Conservation (phyloP, 1,140 invertebrate species). For the Drosophila saltans region DNA sequence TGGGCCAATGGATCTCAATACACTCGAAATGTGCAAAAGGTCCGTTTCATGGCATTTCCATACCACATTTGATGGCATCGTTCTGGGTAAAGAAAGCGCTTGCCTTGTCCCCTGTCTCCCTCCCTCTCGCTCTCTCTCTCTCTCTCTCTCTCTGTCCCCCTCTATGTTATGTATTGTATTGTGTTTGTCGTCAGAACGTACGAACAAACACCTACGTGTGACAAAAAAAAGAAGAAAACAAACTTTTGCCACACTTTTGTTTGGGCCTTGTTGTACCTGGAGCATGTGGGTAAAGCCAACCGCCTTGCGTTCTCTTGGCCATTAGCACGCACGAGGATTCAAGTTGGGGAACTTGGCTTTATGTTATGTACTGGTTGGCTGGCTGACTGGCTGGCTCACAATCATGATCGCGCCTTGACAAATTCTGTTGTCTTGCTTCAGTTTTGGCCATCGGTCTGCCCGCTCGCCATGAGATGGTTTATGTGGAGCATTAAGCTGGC, state of each 20-base stretch:
- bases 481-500: conserved; percentile 58
- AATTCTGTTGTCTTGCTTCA: conserved; percentile 81
- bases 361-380: conserved; percentile 1
- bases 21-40: conserved; percentile 14
- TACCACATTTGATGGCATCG: conserved; percentile 66
- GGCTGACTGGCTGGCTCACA: conserved; percentile 39
- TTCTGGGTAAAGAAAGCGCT: conserved; percentile 75
- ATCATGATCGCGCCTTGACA: conserved; percentile 76
- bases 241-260: conserved; percentile 74
- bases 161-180: conserved; percentile 68
- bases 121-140: not conserved
- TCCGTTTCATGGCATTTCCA: conserved; percentile 40
- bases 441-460: conserved; percentile 32
- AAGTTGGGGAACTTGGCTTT: conserved; percentile 18
- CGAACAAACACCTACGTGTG: conserved; percentile 71
- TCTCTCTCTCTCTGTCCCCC: conserved; percentile 23
- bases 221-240: conserved; percentile 58
- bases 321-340: conserved; percentile 70
- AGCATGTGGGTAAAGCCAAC: conserved; percentile 64
- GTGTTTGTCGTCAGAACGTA: conserved; percentile 39
- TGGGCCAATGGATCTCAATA: not conserved
- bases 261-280: conserved; percentile 23
- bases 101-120: conserved; percentile 12
- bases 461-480: conserved; percentile 48
- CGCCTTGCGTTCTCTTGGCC: conserved; percentile 53